Conservation (phyloP, 2,888 invertebrate species). For the Lasioglossum zephyrum region DNA sequence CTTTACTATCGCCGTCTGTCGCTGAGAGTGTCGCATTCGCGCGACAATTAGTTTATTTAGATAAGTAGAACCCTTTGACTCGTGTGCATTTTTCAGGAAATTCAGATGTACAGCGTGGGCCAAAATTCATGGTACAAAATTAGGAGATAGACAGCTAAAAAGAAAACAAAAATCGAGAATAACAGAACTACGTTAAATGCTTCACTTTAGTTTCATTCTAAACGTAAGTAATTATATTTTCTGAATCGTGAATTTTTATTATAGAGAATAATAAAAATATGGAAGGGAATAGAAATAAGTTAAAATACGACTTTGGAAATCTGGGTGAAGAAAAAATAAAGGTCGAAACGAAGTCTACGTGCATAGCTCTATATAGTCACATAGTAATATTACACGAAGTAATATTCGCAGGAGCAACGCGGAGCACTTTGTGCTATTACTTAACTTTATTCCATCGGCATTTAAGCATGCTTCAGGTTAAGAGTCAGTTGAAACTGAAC, state of each 20-base stretch:
- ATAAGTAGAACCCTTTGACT: background rate
- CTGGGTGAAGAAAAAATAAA: background rate
- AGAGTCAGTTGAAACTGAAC: background rate
- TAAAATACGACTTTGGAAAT: background rate
- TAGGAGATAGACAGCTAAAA: no score
- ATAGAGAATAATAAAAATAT: no score
- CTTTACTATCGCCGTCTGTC: background rate
- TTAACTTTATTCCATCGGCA: background rate
- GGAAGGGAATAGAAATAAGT: background rate
- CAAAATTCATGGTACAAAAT: background rate
- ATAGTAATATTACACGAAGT: background rate
- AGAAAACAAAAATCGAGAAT: no score
- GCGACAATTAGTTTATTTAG: background rate
- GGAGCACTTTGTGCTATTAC: background rate
- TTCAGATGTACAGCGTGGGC: background rate
- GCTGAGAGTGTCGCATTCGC: background rate
- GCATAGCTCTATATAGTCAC: background rate
- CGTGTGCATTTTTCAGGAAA: background rate
- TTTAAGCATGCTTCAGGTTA: background rate
- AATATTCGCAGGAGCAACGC: background rate
- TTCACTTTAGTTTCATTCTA: no score
- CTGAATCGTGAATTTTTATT: no score
- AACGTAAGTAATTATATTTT: no score
- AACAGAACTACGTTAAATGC: no score
- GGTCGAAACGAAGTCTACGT: background rate